Base-by-base conservation (phyloP, 2,797 vertebrate species). In the Thripadectes ignobilis region DNA sequence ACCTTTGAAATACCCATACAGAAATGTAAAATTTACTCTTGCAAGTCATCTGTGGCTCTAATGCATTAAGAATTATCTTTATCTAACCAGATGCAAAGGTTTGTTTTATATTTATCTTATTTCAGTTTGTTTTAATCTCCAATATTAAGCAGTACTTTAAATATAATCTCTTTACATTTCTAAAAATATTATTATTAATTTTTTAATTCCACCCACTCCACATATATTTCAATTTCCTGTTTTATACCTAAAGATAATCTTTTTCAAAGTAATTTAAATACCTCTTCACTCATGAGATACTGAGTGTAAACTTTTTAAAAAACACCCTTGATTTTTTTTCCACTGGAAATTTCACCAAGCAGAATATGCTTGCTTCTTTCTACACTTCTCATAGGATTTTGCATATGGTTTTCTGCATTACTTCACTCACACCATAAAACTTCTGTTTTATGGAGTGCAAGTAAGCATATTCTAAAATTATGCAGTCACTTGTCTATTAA, bases 1-100 rank as follows among this genome's bases (percentile, higher is more conserved):
- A 96, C 96, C 94, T 97, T 97, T 97, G 95, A 96, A 98, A 97
- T 97, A 97, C 72, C 89, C 93, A 86, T 84, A 95, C 54, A 96
- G 66, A 97, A 98, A 97, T 86, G 41, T 93, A 96, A 96, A 97
- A 96, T 96, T 95, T 97, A 93, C 66, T 97, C 83, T 92, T 97
- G 88, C 66, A 96, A 96, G 57, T 95, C 75, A 95, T 95, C 82
- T 95, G 67, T 94, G 52, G 23, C 78, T 95, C 38, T 95, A 92
- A 88, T 77, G 66, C 36, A 84, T 92, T 95, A 91, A 91, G 39
- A 96, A 95, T 93, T 94, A 82, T 91, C 95, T 96, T 95, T 95
- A 94, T 89, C 69, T 79, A 93, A 93, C 14, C 38, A 95, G 92
- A 97, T 87, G 32, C 32, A 94, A 87, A 75, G 80, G 10, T 54